Conservation (phyloP, 2,113 vertebrate genomes). For the Nematolebias whitei region DNA sequence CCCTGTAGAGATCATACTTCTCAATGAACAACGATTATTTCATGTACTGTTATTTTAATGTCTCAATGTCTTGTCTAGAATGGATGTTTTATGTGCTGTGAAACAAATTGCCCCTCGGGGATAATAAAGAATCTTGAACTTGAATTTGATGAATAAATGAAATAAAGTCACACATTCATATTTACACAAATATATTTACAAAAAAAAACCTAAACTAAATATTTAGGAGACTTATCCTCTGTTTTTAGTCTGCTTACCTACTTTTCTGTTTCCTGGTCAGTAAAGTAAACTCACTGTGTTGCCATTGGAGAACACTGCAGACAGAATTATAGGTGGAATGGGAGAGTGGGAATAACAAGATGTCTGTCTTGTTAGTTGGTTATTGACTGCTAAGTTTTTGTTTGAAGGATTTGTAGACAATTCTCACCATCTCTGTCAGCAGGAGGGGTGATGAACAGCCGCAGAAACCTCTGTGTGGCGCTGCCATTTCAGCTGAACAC, state of each 20-base stretch:
- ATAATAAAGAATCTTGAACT: too few relatives aligned
- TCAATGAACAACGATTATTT: too few relatives aligned
- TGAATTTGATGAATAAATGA: too few relatives aligned
- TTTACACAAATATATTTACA: background rate
- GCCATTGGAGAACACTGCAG: constrained; percentile 10
- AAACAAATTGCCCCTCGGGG: too few relatives aligned
- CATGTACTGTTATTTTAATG: too few relatives aligned
- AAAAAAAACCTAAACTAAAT: background rate
- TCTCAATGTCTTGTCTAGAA: too few relatives aligned
- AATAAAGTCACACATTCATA: background rate
- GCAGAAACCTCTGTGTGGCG: background rate
- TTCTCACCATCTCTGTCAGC: constrained; percentile 10
- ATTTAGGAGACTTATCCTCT: background rate
- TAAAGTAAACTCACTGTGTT: constrained; percentile 15
- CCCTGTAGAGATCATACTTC: too few relatives aligned
- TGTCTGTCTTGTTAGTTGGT: constrained; percentile 15
- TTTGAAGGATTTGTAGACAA: background rate
- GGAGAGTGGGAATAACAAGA: constrained; percentile 16
- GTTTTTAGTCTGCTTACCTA: constrained; percentile 1
- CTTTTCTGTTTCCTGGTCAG: constrained; percentile 27
- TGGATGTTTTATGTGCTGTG: too few relatives aligned
- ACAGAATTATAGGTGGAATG: constrained; percentile 13
- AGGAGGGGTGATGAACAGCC: constrained; percentile 5
- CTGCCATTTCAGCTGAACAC: background rate
- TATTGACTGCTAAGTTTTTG: constrained; percentile 12